Evolutionary conservation across 2,888 invertebrate species (phyloP).

Genomic region (Lepas anatifera): DNA sequence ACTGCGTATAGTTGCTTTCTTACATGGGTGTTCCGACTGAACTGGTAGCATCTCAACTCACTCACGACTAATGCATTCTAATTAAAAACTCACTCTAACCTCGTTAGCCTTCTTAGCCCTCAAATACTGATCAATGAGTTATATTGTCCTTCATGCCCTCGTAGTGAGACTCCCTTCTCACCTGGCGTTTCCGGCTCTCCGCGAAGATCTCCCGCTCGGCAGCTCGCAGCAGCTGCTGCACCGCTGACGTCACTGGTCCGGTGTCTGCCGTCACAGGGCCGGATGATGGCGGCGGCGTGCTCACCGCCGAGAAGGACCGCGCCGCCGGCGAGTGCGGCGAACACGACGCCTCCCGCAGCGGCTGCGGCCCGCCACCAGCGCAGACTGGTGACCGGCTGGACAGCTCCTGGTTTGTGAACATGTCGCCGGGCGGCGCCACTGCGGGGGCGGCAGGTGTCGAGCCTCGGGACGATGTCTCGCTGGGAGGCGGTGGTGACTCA

Average conservation of each 20-base stretch:
- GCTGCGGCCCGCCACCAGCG: neutral
- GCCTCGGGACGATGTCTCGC: neutral
- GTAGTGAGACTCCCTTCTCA: too few relatives aligned
- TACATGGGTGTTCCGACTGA: too few relatives aligned
- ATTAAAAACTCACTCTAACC: too few relatives aligned
- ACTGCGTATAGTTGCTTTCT: too few relatives aligned
- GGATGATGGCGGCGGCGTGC: neutral
- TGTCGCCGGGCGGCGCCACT: conserved; percentile 14
- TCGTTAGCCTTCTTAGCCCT: too few relatives aligned
- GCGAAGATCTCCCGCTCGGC: neutral
- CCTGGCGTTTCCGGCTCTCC: neutral
- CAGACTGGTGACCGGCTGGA: conserved; percentile 16
- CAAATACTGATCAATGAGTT: too few relatives aligned
- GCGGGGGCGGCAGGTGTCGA: neutral
- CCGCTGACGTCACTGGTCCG: neutral
- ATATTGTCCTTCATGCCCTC: too few relatives aligned
- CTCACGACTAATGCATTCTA: too few relatives aligned
- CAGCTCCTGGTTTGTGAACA: conserved; percentile 16
- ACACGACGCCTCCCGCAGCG: neutral
- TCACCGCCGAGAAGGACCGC: neutral
- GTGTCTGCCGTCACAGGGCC: neutral
- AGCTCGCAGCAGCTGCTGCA: conserved; percentile 4
- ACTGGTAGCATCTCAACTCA: too few relatives aligned
- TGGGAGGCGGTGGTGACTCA: conserved; percentile 43
- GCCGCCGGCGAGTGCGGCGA: conserved; percentile 1